Evolutionary conservation across 2,888 invertebrate species (phyloP).

Genomic region (Eristalis intricaria): DNA sequence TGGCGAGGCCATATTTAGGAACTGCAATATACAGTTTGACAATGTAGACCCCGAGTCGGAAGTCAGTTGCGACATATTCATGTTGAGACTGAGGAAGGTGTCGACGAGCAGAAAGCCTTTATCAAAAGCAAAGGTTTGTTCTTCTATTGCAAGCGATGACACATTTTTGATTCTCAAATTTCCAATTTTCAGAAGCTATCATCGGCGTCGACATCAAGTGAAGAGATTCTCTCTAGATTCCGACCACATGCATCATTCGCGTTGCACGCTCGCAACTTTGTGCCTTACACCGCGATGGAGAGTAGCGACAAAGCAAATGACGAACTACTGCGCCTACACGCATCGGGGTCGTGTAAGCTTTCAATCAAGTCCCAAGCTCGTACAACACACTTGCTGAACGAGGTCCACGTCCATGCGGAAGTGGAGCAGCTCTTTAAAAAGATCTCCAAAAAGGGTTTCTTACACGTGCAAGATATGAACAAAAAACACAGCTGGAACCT

Average conservation of each 20-base stretch:
- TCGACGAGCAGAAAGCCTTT: conserved; percentile 72
- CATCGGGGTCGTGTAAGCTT: conserved; percentile 74
- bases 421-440: conserved; percentile 74
- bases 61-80: conserved; percentile 82
- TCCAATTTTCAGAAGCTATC: conserved; percentile 37
- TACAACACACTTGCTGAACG: conserved; percentile 76
- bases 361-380: conserved; percentile 74
- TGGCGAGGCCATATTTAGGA: conserved; percentile 77
- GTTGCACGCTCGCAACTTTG: conserved; percentile 75
- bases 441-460: conserved; percentile 80
- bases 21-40: conserved; percentile 79
- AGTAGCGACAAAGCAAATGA: conserved; percentile 63
- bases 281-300: conserved; percentile 76
- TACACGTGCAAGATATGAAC: conserved; percentile 82
- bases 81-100: conserved; percentile 80
- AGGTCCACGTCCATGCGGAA: conserved; percentile 73
- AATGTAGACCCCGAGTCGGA: conserved; percentile 79
- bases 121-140: conserved; percentile 62
- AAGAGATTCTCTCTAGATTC: conserved; percentile 78
- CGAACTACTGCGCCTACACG: conserved; percentile 75
- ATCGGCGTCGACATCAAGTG: conserved; percentile 73
- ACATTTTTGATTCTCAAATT: conserved; percentile 2
- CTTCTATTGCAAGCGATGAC: not conserved
- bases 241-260: conserved; percentile 78
- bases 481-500: conserved; percentile 82